Base-by-base conservation (phyloP, 2,113 vertebrate genomes). In the Perognathus longimembris region DNA sequence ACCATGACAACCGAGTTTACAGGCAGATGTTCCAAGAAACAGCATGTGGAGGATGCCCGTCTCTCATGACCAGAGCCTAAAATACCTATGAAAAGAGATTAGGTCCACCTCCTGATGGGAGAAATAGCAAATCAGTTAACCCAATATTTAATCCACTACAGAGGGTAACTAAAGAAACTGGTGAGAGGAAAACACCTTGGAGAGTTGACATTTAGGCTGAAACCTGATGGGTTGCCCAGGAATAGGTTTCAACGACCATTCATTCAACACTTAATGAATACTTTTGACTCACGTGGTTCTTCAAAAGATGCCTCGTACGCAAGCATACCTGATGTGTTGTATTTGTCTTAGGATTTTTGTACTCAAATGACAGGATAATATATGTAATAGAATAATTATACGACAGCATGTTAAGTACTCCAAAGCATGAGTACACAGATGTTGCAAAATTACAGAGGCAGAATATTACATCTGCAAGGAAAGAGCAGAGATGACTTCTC, bases 301-400 rank as follows among this genome's bases (percentile, higher is more conserved):
- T 88, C 81, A 57, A 69, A 90, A 86, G 24, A 64, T 8, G 61
- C 18, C 20, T 69, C 26, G 24, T 64, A 89, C 34, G 67, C 3
- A 89, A 57, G 12, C 54, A 42, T 61, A 30, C 45, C 50, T 38
- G 76, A 67, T 21, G 5, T 88, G 57, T 50, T 90, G 21, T 20
- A 54, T 89, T 85, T 70, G 0, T 69, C 22, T 38, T 76, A 0
- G 54, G 61, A 92, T 77, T 8, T 78, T 80, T 40, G 17, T 67
- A 71, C 66, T 70, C 28, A 89, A 86, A 38, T 36, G 32, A 84
- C 18, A 76, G 40, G 45, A 40, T 42, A 15, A 63, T 69, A 85
- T 26, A 38, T 24, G n/a, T 50, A 63, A 90, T 91, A 92, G 32
- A 64, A 77, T 80, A 92, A 78, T 7, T 3, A 78, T 38, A 78